phyloP scores from a whole-genome alignment of 2,113 vertebrate genomes.

The Excalfactoria chinensis region DNA sequence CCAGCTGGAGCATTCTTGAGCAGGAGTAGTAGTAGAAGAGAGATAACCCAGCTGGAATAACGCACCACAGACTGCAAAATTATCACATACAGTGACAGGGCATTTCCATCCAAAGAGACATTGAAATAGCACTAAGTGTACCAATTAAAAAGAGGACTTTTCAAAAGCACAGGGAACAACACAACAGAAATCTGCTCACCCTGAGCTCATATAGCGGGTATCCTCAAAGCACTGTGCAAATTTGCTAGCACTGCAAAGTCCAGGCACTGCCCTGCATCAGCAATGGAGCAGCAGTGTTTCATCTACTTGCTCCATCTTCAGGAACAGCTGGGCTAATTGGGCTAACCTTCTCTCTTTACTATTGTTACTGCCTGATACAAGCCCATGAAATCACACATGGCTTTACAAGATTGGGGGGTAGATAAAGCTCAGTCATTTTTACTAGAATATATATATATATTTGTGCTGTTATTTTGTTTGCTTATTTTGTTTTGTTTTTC shows the following conservation, averaged over 20 bases:
- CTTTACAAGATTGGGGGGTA: neutral
- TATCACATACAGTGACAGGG: neutral
- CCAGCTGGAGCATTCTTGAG: neutral
- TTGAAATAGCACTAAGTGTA: neutral
- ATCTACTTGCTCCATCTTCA: neutral
- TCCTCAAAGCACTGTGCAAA: neutral
- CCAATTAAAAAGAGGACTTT: neutral
- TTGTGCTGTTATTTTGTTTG: too few relatives aligned
- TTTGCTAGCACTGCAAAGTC: neutral
- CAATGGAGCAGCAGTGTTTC: neutral
- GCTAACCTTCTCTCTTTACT: neutral
- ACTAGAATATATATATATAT: neutral
- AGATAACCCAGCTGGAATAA: neutral
- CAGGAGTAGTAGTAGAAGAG: neutral
- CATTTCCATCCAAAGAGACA: neutral
- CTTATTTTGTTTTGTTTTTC: neutral
- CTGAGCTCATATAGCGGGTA: neutral
- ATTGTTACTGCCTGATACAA: neutral
- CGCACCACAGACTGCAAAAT: fast-evolving
- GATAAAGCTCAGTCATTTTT: neutral
- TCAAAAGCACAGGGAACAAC: neutral
- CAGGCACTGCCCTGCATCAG: neutral
- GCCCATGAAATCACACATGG: neutral
- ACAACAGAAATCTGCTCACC: neutral
- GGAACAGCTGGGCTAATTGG: neutral